Evolutionary conservation across 2,113 vertebrate genomes (phyloP).

Genomic region (human (Homo sapiens)): GRCh38 chr7:114498001-114498500

Average conservation of each 20-base stretch:
- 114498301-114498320: constrained; percentile 28
- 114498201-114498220: background rate
- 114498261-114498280: background rate
- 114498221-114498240: background rate
- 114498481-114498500: background rate
- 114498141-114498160: background rate
- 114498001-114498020: background rate
- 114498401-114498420: background rate
- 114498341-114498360: background rate
- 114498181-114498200: background rate
- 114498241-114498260: background rate
- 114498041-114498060: background rate
- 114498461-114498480: background rate
- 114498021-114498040: background rate
- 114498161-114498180: background rate
- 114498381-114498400: background rate
- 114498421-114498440: background rate
- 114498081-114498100: background rate
- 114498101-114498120: background rate
- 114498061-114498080: background rate
- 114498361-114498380: background rate
- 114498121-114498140: background rate
- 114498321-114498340: background rate
- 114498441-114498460: constrained; percentile 18
- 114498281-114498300: background rate